A percentile compares a stretch with the other conserved stretches of the same genome.
Evolutionary conservation across 2,797 vertebrate genomes (phyloP).

Genomic region (Platyrinchus mystaceus): DNA sequence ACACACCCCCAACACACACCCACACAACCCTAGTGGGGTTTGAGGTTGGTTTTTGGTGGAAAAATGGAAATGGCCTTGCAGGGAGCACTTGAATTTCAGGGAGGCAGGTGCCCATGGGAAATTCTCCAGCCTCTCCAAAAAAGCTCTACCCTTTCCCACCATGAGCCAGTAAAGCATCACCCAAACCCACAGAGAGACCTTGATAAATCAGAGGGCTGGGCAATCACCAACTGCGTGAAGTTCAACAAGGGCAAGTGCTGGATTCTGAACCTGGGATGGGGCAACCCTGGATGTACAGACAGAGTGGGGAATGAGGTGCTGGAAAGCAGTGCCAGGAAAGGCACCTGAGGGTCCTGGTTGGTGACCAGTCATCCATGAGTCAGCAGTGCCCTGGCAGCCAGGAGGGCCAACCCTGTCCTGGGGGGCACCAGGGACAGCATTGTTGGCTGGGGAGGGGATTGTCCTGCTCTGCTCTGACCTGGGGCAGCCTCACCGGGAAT

Average conservation of each 20-base stretch:
- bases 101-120: fast-evolving
- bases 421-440: background rate
- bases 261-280: background rate
- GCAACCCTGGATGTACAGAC: background rate
- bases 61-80: background rate
- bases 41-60: background rate
- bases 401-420: background rate
- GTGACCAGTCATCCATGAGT: background rate
- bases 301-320: background rate
- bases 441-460: no score
- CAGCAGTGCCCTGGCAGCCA: background rate
- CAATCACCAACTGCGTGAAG: background rate
- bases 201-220: background rate
- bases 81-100: background rate
- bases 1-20: background rate
- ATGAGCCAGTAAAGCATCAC: background rate
- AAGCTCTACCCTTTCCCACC: background rate
- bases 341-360: background rate
- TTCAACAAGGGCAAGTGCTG: background rate
- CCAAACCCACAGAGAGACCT: background rate
- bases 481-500: no score
- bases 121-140: background rate
- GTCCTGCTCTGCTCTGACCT: no score
- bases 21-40: fast-evolving
- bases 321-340: background rate